These are phyloP conservation scores for Melinaea menophilus DNA, from an alignment of 2,888 invertebrate genomes.

Conservation along the genomic window DNA sequence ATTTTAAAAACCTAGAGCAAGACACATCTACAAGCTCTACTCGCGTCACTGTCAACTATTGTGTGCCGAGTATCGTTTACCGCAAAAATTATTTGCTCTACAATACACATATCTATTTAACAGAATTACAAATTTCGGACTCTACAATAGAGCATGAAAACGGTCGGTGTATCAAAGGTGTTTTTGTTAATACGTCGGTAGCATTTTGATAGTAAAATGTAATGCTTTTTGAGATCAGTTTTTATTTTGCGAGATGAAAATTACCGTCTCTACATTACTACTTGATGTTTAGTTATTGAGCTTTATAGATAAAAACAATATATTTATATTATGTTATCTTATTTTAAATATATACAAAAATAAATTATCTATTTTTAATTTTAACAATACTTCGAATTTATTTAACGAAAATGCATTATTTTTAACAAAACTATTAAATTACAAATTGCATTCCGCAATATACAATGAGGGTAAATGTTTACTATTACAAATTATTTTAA, in stretches of 20 bases:
- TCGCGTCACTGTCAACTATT: constrained; percentile 67
- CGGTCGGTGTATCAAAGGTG: constrained; percentile 52
- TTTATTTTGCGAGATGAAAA: not conserved
- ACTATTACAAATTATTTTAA: constrained; percentile 70
- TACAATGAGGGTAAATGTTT: constrained; percentile 65
- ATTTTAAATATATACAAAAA: no score
- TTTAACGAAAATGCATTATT: not conserved
- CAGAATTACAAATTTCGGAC: constrained; percentile 65
- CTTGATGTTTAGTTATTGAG: no score
- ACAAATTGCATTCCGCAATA: constrained; percentile 32
- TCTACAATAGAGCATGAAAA: constrained; percentile 42
- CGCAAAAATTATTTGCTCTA: constrained; percentile 71
- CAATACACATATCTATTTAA: constrained; percentile 71
- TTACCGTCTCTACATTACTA: no score
- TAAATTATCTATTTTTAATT: no score
- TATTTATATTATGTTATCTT: no score
- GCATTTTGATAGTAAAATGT: constrained; percentile 13
- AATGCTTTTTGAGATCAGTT: no score
- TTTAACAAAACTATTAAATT: constrained; percentile 20
- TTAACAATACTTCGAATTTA: not conserved
- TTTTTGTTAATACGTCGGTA: constrained; percentile 19
- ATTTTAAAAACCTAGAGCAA: no score
- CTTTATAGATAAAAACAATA: no score
- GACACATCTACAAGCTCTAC: constrained; percentile 35
- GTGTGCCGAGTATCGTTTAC: constrained; percentile 70